A percentile compares a stretch with the other conserved stretches of the same genome.
These are phyloP conservation scores for Boulengeromyrus knoepffleri DNA, from an alignment of 2,113 vertebrate species.

Conservation along the genomic window DNA sequence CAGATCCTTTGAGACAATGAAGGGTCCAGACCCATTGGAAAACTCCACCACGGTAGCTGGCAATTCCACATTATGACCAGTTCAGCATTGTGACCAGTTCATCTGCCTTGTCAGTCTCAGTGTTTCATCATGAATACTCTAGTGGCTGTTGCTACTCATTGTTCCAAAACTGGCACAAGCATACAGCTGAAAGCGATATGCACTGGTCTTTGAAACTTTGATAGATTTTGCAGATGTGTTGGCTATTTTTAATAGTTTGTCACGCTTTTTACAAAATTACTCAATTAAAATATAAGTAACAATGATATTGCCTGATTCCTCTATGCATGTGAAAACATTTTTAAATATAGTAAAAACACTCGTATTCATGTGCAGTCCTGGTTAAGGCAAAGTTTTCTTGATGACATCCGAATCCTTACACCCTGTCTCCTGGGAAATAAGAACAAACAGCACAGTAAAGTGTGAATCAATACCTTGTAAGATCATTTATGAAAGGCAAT, in stretches of 20 bases:
- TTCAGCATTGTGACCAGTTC: neutral
- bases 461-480: conserved; percentile 62
- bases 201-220: neutral
- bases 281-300: neutral
- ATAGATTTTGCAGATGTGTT: neutral
- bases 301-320: neutral
- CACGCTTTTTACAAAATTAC: neutral
- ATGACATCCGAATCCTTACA: conserved; percentile 47
- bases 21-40: neutral
- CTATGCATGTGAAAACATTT: neutral
- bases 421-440: conserved; percentile 52
- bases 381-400: conserved; percentile 29
- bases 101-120: neutral
- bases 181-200: neutral
- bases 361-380: neutral
- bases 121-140: neutral
- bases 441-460: conserved; percentile 50
- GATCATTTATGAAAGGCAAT: conserved; percentile 64
- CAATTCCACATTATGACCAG: neutral
- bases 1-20: neutral
- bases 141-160: neutral
- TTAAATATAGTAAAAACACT: neutral
- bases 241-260: conserved; percentile 5
- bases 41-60: neutral
- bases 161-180: neutral